These are phyloP conservation scores for Hippopotamus amphibius DNA, from an alignment of 2,113 vertebrate species.

Conservation along the genomic window DNA sequence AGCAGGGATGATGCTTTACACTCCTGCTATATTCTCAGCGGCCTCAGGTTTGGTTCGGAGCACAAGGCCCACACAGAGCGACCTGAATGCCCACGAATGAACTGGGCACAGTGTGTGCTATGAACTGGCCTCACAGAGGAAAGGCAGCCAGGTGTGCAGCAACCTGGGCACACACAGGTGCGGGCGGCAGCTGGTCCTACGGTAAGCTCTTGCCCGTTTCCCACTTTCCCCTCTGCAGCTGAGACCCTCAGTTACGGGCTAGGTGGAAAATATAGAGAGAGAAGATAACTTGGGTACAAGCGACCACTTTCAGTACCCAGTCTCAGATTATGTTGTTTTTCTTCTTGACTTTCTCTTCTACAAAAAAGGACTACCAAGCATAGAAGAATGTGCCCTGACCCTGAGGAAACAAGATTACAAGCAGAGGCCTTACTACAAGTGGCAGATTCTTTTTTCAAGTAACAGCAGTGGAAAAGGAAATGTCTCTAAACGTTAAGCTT, in stretches of 20 bases:
- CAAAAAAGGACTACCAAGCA: neutral
- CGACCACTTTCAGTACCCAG: neutral
- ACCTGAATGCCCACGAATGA: accelerated
- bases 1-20: neutral
- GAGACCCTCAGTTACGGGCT: neutral
- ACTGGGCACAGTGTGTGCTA: neutral
- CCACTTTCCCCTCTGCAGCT: neutral
- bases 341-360: neutral
- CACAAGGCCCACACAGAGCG: neutral
- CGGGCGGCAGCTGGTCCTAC: accelerated
- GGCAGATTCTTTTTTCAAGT: constrained; percentile 14
- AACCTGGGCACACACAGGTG: neutral
- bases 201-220: neutral
- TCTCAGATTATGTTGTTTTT: neutral
- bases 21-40: neutral
- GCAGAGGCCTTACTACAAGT: neutral
- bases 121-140: neutral
- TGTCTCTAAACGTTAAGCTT: neutral
- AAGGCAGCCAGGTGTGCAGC: neutral
- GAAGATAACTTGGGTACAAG: neutral
- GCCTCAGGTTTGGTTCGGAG: neutral
- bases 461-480: neutral
- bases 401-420: neutral
- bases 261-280: neutral
- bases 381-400: neutral